Percentiles rank a stretch among this genome's conserved stretches.
Evolutionary conservation across 1,140 invertebrate species (phyloP).

Genomic region (Apocrypta bakeri): DNA sequence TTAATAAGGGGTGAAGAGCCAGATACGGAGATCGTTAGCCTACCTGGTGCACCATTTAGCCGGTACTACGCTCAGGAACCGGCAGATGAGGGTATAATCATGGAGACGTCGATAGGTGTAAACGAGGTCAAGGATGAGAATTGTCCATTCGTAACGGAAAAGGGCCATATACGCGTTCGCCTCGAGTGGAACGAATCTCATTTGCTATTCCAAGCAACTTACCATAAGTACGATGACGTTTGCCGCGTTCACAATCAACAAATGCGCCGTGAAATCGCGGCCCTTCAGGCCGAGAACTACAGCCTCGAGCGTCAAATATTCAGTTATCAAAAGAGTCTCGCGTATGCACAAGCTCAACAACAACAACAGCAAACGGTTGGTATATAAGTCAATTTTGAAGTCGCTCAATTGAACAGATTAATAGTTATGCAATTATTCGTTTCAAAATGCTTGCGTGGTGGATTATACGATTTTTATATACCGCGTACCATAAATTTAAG

Average conservation of each 20-base stretch:
- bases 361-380: constrained; percentile 67
- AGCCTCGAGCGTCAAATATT: constrained; percentile 89
- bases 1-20: constrained; percentile 77
- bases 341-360: constrained; percentile 80
- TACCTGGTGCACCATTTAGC: constrained; percentile 85
- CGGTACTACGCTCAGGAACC: constrained; percentile 91
- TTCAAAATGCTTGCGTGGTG: background rate
- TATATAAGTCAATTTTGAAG: background rate
- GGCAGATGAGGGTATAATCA: constrained; percentile 87
- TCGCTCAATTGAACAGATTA: background rate
- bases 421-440: background rate
- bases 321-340: constrained; percentile 90
- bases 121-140: constrained; percentile 87
- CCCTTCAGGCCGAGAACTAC: constrained; percentile 90
- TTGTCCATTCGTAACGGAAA: constrained; percentile 85
- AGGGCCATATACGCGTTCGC: constrained; percentile 85
- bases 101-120: constrained; percentile 87
- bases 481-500: no score
- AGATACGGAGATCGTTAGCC: constrained; percentile 77
- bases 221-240: constrained; percentile 91
- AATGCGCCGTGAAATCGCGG: constrained; percentile 89
- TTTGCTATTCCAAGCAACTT: constrained; percentile 88
- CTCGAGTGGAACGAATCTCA: constrained; percentile 92
- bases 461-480: background rate
- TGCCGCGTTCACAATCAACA: constrained; percentile 89